A percentile compares a stretch with the other conserved stretches of the same genome.
Evolutionary conservation across 2,888 invertebrate genomes (phyloP).

Genomic region (Synanthedon myopaeformis): DNA sequence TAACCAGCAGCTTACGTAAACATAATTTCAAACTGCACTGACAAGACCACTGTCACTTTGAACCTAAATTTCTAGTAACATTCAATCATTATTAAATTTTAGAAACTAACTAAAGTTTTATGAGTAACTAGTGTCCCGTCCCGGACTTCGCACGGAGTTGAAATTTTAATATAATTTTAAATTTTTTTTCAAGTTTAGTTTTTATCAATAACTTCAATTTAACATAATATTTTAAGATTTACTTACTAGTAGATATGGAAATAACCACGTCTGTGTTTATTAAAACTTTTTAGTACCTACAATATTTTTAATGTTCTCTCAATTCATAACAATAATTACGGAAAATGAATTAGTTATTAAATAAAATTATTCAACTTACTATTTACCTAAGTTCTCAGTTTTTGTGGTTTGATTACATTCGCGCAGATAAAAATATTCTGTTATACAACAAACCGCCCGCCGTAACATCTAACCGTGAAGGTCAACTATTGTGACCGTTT

Average conservation of each 20-base stretch:
- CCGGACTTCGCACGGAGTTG: no score
- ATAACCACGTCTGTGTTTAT: no score
- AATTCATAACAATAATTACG: background rate
- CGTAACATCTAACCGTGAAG: constrained; percentile 26
- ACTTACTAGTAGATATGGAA: no score
- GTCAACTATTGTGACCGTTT: constrained; percentile 32
- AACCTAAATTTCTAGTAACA: background rate
- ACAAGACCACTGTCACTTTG: background rate
- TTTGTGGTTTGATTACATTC: constrained; percentile 3
- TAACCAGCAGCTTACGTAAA: background rate
- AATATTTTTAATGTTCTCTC: background rate
- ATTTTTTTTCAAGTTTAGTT: no score
- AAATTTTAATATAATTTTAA: no score
- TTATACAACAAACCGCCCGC: constrained; percentile 19
- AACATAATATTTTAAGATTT: no score
- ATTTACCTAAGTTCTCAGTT: background rate
- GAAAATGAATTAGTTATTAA: background rate
- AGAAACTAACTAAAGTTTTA: no score
- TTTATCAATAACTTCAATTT: no score
- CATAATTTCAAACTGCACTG: background rate
- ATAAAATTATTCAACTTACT: background rate
- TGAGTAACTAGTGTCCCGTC: no score
- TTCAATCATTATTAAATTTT: no score
- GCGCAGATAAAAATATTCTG: constrained; percentile 17
- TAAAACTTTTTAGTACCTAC: no score